phyloP scores from a whole-genome alignment of 2,888 invertebrate species.

The Syrphus vitripennis region DNA sequence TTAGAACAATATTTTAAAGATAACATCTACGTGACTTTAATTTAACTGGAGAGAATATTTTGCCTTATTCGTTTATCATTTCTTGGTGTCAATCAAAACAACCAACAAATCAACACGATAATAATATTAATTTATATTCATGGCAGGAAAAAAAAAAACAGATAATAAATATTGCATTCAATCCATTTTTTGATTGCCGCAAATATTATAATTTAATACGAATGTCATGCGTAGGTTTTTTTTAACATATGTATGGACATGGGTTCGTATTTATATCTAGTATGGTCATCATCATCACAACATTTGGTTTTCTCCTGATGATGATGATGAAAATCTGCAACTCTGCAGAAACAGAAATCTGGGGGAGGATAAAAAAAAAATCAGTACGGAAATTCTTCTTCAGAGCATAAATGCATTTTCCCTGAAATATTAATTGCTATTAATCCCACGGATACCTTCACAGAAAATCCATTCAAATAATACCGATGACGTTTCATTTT shows the following conservation, averaged over 20 bases:
- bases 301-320: not conserved
- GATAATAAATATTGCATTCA: conserved; percentile 29
- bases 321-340: too few relatives aligned
- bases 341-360: not conserved
- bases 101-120: conserved; percentile 7
- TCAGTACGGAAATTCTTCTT: not conserved
- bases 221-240: not conserved
- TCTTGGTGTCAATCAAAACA: not conserved
- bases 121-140: conserved; percentile 42
- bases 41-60: too few relatives aligned
- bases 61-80: not conserved
- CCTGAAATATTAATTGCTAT: conserved; percentile 54
- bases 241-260: not conserved
- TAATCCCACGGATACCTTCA: conserved; percentile 57
- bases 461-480: conserved; percentile 21
- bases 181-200: conserved; percentile 1
- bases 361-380: too few relatives aligned
- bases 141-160: not conserved
- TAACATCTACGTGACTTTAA: too few relatives aligned
- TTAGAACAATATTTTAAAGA: too few relatives aligned
- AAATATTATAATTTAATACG: not conserved
- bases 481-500: conserved; percentile 23
- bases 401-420: not conserved
- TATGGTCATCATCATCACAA: not conserved
- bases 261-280: not conserved